phyloP scores from a whole-genome alignment of 2,113 vertebrate species.

The Conger conger region DNA sequence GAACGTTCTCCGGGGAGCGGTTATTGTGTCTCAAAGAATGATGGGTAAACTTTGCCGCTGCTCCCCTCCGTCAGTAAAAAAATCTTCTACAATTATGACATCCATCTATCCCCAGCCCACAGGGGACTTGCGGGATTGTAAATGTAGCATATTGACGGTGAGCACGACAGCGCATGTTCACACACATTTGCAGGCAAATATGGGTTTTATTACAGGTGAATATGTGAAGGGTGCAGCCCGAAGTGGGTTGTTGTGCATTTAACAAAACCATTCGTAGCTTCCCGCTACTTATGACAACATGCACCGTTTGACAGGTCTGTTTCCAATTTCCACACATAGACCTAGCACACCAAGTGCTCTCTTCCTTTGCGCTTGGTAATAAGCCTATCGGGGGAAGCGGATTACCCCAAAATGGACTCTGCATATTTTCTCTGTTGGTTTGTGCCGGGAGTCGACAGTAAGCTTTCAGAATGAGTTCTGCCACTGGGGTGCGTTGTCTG shows the following conservation, averaged over 20 bases:
- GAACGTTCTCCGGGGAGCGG: background rate
- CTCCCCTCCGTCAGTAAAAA: no score
- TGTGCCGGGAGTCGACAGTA: background rate
- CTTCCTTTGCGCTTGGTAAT: slow-evolving; percentile 31
- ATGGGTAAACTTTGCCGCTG: background rate
- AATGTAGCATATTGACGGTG: background rate
- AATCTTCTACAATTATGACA: no score
- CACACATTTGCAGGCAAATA: background rate
- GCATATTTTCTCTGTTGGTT: slow-evolving; percentile 14
- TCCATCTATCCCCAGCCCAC: no score
- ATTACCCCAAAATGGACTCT: slow-evolving; percentile 36
- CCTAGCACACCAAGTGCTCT: slow-evolving; percentile 18
- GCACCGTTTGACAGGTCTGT: background rate
- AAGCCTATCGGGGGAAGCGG: slow-evolving; percentile 34
- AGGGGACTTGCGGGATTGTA: no score
- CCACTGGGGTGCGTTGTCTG: slow-evolving; percentile 24
- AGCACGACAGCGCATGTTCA: background rate
- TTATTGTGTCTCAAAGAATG: background rate
- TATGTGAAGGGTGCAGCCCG: background rate
- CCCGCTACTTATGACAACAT: background rate
- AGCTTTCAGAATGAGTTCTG: slow-evolving; percentile 22
- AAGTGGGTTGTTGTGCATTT: background rate
- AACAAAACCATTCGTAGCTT: background rate
- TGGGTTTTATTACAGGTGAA: background rate
- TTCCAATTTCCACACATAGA: slow-evolving; percentile 18